Conservation (phyloP, 2,113 vertebrate species). For the Coregonus clupeaformis region DNA sequence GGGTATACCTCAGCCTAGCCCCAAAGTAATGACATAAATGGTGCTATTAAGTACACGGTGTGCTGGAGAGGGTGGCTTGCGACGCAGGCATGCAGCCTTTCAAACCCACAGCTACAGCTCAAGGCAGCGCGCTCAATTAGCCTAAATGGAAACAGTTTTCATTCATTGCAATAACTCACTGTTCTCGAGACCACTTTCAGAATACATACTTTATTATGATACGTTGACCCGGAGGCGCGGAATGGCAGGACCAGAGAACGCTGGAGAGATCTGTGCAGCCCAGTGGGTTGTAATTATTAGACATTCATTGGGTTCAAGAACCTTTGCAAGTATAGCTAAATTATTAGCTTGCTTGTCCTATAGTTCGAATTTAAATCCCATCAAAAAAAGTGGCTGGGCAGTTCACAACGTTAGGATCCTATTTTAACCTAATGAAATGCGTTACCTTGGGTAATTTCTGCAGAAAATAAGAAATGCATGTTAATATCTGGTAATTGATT, state of each 20-base stretch:
- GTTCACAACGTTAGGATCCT: constrained; percentile 50
- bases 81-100: constrained; percentile 47
- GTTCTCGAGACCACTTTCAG: constrained; percentile 80
- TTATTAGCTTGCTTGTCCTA: constrained; percentile 84
- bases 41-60: constrained; percentile 83
- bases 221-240: constrained; percentile 80
- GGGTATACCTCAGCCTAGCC: constrained; percentile 85
- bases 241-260: constrained; percentile 77
- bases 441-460: background rate
- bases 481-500: background rate
- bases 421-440: constrained; percentile 21
- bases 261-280: constrained; percentile 74
- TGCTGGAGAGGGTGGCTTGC: constrained; percentile 71
- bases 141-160: constrained; percentile 93
- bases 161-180: constrained; percentile 89
- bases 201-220: constrained; percentile 87
- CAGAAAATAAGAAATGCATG: background rate
- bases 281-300: constrained; percentile 92
- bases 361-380: constrained; percentile 82
- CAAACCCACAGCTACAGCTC: constrained; percentile 74
- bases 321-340: constrained; percentile 79
- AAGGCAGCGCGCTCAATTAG: constrained; percentile 85
- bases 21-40: constrained; percentile 81
- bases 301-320: constrained; percentile 96
- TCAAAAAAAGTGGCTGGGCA: constrained; percentile 65